These are phyloP conservation scores for Xestia rhomboidea DNA, from an alignment of 2,888 invertebrate genomes.

Conservation along the genomic window DNA sequence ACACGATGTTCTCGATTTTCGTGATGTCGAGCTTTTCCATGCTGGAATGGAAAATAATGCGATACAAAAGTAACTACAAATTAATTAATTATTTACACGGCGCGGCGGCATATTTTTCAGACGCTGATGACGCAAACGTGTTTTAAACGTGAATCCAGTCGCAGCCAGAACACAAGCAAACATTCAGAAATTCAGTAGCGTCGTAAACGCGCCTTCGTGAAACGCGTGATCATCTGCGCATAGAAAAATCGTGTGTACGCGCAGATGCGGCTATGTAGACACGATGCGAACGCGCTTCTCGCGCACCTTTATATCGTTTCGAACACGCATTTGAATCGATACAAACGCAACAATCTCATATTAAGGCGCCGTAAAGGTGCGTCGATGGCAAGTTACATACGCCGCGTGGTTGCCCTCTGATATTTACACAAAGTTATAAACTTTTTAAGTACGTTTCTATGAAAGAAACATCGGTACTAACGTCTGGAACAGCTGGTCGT, in stretches of 20 bases:
- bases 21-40: conserved; percentile 62
- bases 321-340: neutral
- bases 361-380: no score
- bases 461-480: neutral
- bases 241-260: neutral
- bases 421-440: neutral
- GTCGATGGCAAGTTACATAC: no score
- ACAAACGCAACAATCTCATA: neutral
- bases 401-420: neutral
- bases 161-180: neutral
- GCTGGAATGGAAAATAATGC: conserved; percentile 65
- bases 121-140: neutral
- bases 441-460: no score
- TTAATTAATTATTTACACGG: neutral
- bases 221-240: neutral
- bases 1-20: conserved; percentile 73
- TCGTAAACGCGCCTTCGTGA: neutral
- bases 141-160: neutral
- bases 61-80: neutral
- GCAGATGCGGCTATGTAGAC: neutral
- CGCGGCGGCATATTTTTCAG: neutral
- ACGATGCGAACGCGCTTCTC: neutral
- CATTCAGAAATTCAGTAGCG: neutral
- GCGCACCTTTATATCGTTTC: neutral
- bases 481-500: conserved; percentile 19